Conservation (phyloP, 2,113 vertebrate species). For the Glareola pratincola region DNA sequence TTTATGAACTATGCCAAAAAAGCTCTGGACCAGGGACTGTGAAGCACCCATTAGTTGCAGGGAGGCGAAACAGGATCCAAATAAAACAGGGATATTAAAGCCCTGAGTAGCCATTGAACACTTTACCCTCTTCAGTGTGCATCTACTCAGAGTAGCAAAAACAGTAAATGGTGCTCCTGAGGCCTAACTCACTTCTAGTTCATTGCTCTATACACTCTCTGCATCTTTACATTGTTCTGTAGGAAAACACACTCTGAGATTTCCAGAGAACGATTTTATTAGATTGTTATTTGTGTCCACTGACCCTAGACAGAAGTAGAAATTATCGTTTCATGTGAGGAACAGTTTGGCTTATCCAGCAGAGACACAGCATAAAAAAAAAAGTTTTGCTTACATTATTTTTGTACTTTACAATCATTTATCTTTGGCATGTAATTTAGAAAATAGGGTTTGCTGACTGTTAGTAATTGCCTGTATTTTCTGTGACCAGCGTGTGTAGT, state of each 20-base stretch:
- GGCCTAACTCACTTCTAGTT: not conserved
- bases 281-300: not conserved
- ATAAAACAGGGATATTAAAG: not conserved
- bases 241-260: not conserved
- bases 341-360: not conserved
- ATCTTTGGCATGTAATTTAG: not conserved
- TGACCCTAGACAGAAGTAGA: not conserved
- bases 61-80: not conserved
- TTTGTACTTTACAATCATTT: slow-evolving; percentile 1
- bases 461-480: slow-evolving; percentile 38
- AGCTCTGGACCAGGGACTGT: not conserved
- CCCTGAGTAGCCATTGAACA: not conserved
- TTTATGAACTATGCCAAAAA: not conserved
- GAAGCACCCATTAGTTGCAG: not conserved
- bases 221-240: not conserved
- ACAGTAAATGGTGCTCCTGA: not conserved
- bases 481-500: not conserved
- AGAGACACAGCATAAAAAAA: not conserved
- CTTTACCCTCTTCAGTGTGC: not conserved
- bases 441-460: slow-evolving; percentile 5
- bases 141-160: not conserved
- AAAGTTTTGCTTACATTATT: not conserved
- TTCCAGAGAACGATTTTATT: not conserved
- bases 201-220: not conserved
- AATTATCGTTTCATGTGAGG: not conserved